Conservation (phyloP, 1,140 invertebrate species). For the Phymastichus coffea region DNA sequence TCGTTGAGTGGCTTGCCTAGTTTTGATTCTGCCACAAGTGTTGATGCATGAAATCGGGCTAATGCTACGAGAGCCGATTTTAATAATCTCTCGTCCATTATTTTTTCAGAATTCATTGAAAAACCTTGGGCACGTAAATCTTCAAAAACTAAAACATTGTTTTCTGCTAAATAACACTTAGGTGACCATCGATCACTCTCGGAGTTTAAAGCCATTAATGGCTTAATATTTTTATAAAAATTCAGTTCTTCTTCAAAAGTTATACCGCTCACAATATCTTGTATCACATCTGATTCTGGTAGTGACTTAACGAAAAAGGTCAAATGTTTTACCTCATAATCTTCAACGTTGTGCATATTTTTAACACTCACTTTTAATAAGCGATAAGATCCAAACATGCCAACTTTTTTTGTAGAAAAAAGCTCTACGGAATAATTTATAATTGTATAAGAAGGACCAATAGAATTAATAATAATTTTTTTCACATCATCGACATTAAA, state of each 20-base stretch:
- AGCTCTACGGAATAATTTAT: not conserved
- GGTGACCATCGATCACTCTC: slow-evolving; percentile 37
- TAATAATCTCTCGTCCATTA: slow-evolving; percentile 44
- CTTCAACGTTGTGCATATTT: not conserved
- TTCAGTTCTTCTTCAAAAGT: not conserved
- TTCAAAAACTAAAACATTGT: slow-evolving; percentile 53
- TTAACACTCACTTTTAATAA: not conserved
- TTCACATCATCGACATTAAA: not conserved
- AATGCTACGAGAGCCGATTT: slow-evolving; percentile 55
- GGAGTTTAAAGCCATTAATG: not conserved
- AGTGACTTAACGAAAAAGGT: slow-evolving; percentile 1
- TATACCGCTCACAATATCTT: not conserved
- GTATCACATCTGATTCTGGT: not conserved
- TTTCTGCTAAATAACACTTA: slow-evolving; percentile 49
- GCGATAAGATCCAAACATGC: slow-evolving; percentile 3
- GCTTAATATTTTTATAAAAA: slow-evolving; percentile 3
- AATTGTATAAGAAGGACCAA: not conserved
- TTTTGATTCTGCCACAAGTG: slow-evolving; percentile 56
- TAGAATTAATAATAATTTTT: not conserved
- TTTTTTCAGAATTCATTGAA: not conserved
- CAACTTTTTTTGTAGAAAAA: not conserved
- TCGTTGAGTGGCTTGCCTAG: slow-evolving; percentile 34
- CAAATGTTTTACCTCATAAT: not conserved
- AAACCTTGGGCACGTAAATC: slow-evolving; percentile 50
- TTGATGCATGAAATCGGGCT: slow-evolving; percentile 60